Base-by-base conservation (phyloP, 2,797 vertebrate genomes). In the Pangasius mekongensis region DNA sequence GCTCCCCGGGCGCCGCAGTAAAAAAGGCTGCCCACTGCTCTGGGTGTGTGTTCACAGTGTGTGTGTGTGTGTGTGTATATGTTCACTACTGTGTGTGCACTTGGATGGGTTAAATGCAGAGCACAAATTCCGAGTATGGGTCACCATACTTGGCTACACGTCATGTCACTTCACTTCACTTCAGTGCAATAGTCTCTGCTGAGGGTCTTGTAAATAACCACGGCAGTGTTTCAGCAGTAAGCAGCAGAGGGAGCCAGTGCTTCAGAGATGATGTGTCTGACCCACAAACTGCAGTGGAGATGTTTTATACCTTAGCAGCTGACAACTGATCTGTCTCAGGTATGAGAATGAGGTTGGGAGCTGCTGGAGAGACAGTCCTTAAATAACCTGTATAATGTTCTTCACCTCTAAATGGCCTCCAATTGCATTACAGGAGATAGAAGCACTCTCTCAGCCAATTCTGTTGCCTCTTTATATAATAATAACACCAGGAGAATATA, bases 181-280 rank as follows among this genome's bases (percentile, higher is more conserved):
- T 39, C 24, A 43, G 36, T 66, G 10, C 18, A 58, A 22, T 64
- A 13, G 24, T 83, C 2, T 64, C 5, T 43, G 4, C 0, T 24
- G 5, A 16, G 20, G 0, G 11, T 82, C 80, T 43, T 20, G 7
- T 36, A 22, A 60, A 81, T 47, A 64, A 47, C 43, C 76, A 16
- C 30, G 1, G 18, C 30, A 77, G 24, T 67, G 62, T 47, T 84
- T 86, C 9, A 33, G 18, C 22, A 49, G 13, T 74, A 66, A 71
- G 39, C 91, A 89, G 83, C 52, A 60, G 91, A 84, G 81, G 91
- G 91, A 88, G 87, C 84, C 83, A 91, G 47, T 88, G 80, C 20
- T 76, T 47, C 10, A 90, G 20, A 86, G 36, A 86, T 73, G 18
- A 52, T 36, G 30, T 39, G 33, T 16, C 27, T 43, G 87, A 47